phyloP scores from a whole-genome alignment of 2,888 invertebrate species.

The Troides oblongomaculatus region DNA sequence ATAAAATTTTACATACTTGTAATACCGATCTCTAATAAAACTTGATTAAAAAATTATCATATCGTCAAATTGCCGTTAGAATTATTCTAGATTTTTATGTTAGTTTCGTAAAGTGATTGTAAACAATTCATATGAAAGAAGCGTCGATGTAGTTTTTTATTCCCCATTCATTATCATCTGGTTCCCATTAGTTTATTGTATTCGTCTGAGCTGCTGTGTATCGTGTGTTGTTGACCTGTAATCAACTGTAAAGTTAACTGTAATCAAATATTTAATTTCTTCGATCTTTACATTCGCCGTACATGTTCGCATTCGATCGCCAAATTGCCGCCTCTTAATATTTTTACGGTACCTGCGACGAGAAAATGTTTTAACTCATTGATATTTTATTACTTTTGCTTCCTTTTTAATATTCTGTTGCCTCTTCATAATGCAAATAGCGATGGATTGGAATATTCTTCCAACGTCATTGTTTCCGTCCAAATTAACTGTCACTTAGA shows the following conservation, averaged over 20 bases:
- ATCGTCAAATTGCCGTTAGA: too few relatives aligned
- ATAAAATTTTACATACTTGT: too few relatives aligned
- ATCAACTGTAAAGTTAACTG: conserved; percentile 69
- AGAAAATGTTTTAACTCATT: conserved; percentile 23
- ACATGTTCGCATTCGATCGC: conserved; percentile 53
- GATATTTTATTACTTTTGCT: background rate
- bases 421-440: background rate
- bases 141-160: background rate
- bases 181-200: conserved; percentile 8
- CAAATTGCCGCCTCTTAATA: conserved; percentile 34
- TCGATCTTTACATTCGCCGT: conserved; percentile 49
- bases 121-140: background rate
- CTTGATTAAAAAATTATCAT: too few relatives aligned
- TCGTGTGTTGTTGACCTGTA: conserved; percentile 56
- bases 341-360: conserved; percentile 31
- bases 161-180: background rate
- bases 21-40: too few relatives aligned
- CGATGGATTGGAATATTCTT: too few relatives aligned
- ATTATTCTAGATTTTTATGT: too few relatives aligned
- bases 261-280: conserved; percentile 70
- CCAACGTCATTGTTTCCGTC: too few relatives aligned
- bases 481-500: too few relatives aligned
- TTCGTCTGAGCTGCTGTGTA: conserved; percentile 5
- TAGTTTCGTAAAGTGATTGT: too few relatives aligned
- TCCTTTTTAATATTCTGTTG: background rate